phyloP scores from a whole-genome alignment of 2,113 vertebrate genomes.

The Prinia subflava region DNA sequence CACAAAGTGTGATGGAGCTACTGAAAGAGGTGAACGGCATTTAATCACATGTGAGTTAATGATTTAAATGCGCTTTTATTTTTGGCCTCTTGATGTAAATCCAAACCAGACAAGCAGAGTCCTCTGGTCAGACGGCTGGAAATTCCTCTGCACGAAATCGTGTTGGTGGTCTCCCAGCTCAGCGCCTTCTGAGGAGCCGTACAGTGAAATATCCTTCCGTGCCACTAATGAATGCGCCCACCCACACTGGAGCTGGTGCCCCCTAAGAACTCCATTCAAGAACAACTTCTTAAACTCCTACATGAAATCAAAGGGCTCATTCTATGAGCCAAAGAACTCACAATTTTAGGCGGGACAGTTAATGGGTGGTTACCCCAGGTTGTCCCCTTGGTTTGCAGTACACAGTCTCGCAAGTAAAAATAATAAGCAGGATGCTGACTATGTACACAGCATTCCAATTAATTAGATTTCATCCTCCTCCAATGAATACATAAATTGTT shows the following conservation, averaged over 20 bases:
- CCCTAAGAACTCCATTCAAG: constrained; percentile 64
- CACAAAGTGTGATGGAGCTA: constrained; percentile 23
- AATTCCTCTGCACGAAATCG: constrained; percentile 69
- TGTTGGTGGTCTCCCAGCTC: constrained; percentile 74
- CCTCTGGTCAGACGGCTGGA: constrained; percentile 77
- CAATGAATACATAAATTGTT: constrained; percentile 16
- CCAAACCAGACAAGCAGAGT: constrained; percentile 67
- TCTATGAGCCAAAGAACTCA: constrained; percentile 45
- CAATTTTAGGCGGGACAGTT: not conserved
- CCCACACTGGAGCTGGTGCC: constrained; percentile 65
- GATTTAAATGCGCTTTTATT: constrained; percentile 69
- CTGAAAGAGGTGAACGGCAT: constrained; percentile 42
- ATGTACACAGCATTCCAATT: not conserved
- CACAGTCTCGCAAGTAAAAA: not conserved
- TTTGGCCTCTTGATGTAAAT: constrained; percentile 64
- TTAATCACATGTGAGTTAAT: constrained; percentile 62
- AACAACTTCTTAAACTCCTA: constrained; percentile 56
- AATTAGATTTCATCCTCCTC: constrained; percentile 8
- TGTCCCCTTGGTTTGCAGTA: not conserved
- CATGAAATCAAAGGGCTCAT: constrained; percentile 68
- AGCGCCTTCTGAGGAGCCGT: constrained; percentile 44
- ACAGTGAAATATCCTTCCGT: constrained; percentile 63
- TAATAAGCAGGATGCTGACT: constrained; percentile 2
- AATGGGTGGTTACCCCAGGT: not conserved
- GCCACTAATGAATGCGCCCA: constrained; percentile 78